Base-by-base conservation (phyloP, 2,888 invertebrate species). In the Eumerus sabulonum region DNA sequence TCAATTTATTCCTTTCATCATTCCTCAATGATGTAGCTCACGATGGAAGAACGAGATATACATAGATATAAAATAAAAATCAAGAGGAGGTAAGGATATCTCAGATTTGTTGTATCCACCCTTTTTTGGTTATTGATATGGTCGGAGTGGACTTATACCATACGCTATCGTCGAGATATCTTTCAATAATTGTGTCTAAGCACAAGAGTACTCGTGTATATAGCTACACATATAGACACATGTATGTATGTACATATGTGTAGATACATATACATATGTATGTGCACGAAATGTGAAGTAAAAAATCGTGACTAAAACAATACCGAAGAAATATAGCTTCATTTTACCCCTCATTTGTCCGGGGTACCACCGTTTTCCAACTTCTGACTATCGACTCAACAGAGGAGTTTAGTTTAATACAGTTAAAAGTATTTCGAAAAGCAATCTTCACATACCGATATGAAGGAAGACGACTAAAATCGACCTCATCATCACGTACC, bases 111-210 rank as follows among this genome's bases (percentile, higher is more conserved):
- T 63, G 67, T 68, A 84, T 86, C 87, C 87, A 86, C 87, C 88
- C 87, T 85, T 88, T 88, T 87, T 86, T 83, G 86, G 86, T 87
- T 87, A 87, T 88, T 87, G 87, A 87, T 87, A 87, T 86, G 86
- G 86, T 86, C 60, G 57, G 59, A 47, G 3, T 27, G 27, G 7
- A 27, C 3, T 27, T 27, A 27, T 4, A 50, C 63, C 72, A 79
- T 67, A 79, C 74, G 74, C 74, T 79, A 79, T 79, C 79, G 68
- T 60, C 16, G 44, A 70, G 79, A 74, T 79, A 79, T 79, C 74
- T 74, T 79, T 74, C 79, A 79, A 79, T 79, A 79, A 79, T 79
- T 79, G 79, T 79, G 74, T 79, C 79, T 79, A 79, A 79, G 60
- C 68, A 74, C 68, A 74, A 50, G 59, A 60, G n/a, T n/a, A 79